Evolutionary conservation across 2,888 invertebrate genomes (phyloP).

Genomic region (Malthinus seriepunctatus): DNA sequence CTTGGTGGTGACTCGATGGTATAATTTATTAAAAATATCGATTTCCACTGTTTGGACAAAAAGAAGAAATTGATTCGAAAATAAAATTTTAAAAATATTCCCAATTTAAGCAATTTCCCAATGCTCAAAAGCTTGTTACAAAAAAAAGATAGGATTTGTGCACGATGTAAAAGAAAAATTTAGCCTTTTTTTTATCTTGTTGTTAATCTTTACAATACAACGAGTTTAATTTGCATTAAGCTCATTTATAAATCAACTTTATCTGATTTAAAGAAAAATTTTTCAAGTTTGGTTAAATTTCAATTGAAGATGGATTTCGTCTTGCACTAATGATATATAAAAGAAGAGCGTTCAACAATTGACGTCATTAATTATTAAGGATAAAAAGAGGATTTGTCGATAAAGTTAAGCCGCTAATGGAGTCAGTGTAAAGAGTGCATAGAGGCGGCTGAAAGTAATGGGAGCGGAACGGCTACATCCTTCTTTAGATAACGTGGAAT

Average conservation of each 20-base stretch:
- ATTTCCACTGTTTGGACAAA: no score
- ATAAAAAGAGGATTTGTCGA: conserved; percentile 18
- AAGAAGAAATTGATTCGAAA: no score
- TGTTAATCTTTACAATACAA: no score
- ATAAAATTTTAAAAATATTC: no score
- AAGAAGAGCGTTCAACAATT: conserved; percentile 19
- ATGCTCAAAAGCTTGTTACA: no score
- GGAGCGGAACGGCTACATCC: conserved; percentile 26
- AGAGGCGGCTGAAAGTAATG: conserved; percentile 16
- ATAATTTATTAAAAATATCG: not conserved
- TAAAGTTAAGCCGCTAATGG: conserved; percentile 23
- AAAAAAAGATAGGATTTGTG: no score
- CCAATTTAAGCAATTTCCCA: no score
- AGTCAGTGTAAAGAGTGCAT: conserved; percentile 21
- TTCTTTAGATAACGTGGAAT: conserved; percentile 22
- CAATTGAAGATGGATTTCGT: not conserved
- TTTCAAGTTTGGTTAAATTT: not conserved
- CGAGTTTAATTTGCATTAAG: no score
- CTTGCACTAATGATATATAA: conserved; percentile 11
- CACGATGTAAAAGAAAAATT: no score
- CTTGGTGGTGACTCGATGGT: not conserved
- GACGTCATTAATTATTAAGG: conserved; percentile 24
- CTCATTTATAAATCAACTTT: no score
- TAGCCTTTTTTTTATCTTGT: no score
- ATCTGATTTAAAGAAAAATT: no score